Conservation (phyloP, 2,888 invertebrate species). For the Eutolmus rufibarbis region DNA sequence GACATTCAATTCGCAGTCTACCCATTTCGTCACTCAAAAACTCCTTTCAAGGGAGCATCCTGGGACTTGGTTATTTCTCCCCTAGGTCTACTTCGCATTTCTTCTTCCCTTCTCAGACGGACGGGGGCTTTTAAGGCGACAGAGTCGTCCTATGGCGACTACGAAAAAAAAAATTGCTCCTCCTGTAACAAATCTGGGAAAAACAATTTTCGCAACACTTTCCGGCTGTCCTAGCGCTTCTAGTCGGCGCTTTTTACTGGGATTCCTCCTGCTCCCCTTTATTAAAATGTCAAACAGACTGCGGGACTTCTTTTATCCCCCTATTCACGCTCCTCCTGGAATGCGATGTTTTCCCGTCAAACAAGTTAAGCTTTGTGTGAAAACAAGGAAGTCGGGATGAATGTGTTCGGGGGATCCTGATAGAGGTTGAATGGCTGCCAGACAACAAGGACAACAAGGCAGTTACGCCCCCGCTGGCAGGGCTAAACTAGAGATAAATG, state of each 20-base stretch:
- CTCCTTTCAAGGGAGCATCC: constrained; percentile 35
- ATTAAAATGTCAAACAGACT: constrained; percentile 40
- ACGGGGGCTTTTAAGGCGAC: neutral
- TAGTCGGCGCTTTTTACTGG: neutral
- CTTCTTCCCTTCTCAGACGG: neutral
- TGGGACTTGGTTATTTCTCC: constrained; percentile 29
- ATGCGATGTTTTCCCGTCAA: constrained; percentile 34
- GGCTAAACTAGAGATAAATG: constrained; percentile 23
- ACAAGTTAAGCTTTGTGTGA: constrained; percentile 36
- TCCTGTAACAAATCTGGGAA: constrained; percentile 29
- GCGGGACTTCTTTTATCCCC: constrained; percentile 32
- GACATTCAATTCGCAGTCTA: constrained; percentile 35
- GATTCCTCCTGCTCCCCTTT: neutral
- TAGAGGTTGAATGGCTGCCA: constrained; percentile 29
- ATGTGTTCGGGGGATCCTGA: constrained; percentile 17
- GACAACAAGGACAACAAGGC: constrained; percentile 34
- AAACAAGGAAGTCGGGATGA: constrained; percentile 36
- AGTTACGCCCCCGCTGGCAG: constrained; percentile 11
- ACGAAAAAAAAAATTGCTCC: neutral
- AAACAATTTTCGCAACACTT: constrained; percentile 40
- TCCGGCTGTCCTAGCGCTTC: neutral
- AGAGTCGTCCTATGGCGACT: neutral
- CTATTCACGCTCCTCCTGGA: neutral
- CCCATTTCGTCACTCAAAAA: constrained; percentile 29
- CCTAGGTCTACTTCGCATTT: constrained; percentile 36